Evolutionary conservation across 2,797 vertebrate genomes (phyloP).

Genomic region (Girardinus metallicus): DNA sequence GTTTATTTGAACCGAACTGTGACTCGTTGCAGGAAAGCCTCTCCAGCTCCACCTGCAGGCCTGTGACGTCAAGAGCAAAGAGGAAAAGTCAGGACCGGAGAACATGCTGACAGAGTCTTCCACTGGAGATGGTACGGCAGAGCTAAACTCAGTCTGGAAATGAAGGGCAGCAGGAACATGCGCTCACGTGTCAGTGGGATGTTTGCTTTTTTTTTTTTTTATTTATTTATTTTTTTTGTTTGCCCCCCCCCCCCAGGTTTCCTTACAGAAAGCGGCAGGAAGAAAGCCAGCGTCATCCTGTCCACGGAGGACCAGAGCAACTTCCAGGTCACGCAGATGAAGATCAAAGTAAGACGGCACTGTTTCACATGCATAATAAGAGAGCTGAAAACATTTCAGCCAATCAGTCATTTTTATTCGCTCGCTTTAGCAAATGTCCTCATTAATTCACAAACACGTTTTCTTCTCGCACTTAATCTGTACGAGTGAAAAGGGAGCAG

Average conservation of each 20-base stretch:
- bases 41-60: conserved; percentile 91
- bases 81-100: conserved; percentile 96
- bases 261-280: conserved; percentile 93
- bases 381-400: not conserved
- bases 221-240: too few species aligned
- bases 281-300: conserved; percentile 92
- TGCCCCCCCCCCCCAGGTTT: conserved; percentile 83
- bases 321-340: conserved; percentile 96
- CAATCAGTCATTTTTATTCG: too few species aligned
- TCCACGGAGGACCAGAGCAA: conserved; percentile 91
- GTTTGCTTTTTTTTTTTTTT: conserved; percentile 2
- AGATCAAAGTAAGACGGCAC: conserved; percentile 87
- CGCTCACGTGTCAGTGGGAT: not conserved
- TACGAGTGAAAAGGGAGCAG: too few species aligned
- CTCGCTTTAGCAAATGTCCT: too few species aligned
- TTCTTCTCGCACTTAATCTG: too few species aligned
- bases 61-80: conserved; percentile 97
- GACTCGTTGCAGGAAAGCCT: conserved; percentile 83
- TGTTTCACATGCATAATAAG: not conserved
- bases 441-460: too few species aligned
- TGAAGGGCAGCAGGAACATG: not conserved
- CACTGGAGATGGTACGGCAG: conserved; percentile 89
- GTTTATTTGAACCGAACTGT: not conserved
- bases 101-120: conserved; percentile 91
- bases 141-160: not conserved